Conservation (phyloP, 2,888 invertebrate species). For the Mesorhabditis spiculigera region DNA sequence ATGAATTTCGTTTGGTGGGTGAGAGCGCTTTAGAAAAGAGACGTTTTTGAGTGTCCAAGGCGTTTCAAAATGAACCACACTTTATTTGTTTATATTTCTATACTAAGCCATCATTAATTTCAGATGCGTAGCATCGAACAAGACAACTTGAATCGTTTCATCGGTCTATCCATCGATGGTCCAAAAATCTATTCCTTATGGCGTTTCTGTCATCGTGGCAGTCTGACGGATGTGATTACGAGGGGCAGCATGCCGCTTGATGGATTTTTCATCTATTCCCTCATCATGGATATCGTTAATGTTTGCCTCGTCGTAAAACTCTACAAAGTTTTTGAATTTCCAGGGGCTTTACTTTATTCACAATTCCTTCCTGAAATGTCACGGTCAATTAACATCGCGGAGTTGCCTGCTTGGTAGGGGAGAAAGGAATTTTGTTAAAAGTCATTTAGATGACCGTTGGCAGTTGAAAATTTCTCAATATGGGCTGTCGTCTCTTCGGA, state of each 20-base stretch:
- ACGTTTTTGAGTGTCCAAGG: neutral
- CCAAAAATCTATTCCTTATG: conserved; percentile 33
- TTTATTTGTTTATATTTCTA: neutral
- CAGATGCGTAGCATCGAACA: conserved; percentile 35
- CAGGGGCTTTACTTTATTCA: conserved; percentile 36
- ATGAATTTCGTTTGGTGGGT: neutral
- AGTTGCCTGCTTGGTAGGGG: conserved; percentile 31
- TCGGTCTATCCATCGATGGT: conserved; percentile 34
- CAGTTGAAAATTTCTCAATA: conserved; percentile 44
- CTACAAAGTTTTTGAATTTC: conserved; percentile 8
- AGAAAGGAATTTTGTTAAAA: neutral
- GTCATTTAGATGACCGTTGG: conserved; percentile 38
- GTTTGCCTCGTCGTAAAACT: conserved; percentile 17
- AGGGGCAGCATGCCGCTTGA: conserved; percentile 34
- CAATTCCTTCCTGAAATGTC: conserved; percentile 24
- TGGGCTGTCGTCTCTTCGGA: conserved; percentile 30
- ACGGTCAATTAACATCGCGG: conserved; percentile 31
- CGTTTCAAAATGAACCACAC: neutral
- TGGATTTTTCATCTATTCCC: conserved; percentile 37
- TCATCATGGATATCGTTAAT: conserved; percentile 32
- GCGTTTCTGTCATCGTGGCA: conserved; percentile 29
- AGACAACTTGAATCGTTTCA: conserved; percentile 39
- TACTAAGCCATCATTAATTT: conserved; percentile 5
- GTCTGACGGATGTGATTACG: conserved; percentile 26
- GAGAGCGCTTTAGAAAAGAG: neutral